Evolutionary conservation across 2,888 invertebrate genomes (phyloP).

Genomic region (Ichneumon xanthorius): DNA sequence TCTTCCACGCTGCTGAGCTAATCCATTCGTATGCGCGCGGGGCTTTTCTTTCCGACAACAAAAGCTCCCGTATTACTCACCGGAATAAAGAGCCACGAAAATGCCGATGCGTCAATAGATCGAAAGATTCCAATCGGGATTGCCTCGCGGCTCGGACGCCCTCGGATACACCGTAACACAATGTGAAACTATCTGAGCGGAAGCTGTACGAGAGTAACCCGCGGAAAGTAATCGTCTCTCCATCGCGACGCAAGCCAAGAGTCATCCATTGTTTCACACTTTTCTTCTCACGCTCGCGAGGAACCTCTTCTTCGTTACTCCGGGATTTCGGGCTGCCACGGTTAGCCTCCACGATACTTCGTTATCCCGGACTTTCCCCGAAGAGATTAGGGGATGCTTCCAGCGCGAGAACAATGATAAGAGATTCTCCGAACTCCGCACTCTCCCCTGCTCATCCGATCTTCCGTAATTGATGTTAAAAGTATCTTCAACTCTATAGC

Average conservation of each 20-base stretch:
- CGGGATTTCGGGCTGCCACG: slow-evolving; percentile 10
- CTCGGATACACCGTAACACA: neutral
- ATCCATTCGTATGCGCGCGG: neutral
- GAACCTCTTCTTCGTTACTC: neutral
- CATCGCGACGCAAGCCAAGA: slow-evolving; percentile 27
- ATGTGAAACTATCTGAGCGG: neutral
- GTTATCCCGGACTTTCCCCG: slow-evolving; percentile 48
- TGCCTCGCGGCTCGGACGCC: neutral
- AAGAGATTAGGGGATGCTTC: slow-evolving; percentile 31
- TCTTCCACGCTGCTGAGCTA: neutral
- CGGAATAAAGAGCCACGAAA: neutral
- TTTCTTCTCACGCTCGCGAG: neutral
- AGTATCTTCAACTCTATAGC: neutral
- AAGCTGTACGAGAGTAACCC: slow-evolving; percentile 28
- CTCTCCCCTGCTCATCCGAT: slow-evolving; percentile 33
- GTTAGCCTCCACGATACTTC: slow-evolving; percentile 18
- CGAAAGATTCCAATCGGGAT: neutral
- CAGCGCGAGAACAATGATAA: neutral
- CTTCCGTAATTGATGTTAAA: slow-evolving; percentile 39
- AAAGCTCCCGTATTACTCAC: slow-evolving; percentile 12
- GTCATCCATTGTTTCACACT: slow-evolving; percentile 50
- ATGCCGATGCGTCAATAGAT: slow-evolving; percentile 9
- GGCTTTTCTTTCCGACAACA: neutral
- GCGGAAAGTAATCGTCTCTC: slow-evolving; percentile 49
- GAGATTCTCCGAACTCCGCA: slow-evolving; percentile 28